Conservation (phyloP, 2,797 vertebrate genomes). For the Oreortyx pictus region DNA sequence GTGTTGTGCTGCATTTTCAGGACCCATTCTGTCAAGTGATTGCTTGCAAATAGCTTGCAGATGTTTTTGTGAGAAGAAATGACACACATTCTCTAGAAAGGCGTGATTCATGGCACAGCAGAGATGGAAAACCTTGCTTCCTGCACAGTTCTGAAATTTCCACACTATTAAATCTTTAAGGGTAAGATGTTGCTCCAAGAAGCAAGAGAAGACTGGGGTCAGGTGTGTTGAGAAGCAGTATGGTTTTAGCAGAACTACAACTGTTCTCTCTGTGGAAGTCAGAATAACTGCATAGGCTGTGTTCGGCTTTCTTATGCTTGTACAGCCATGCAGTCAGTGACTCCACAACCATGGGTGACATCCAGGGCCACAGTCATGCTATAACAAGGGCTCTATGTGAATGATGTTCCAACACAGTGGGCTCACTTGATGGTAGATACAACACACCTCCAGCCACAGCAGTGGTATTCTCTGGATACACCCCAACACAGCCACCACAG, state of each 20-base stretch:
- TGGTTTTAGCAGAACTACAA: not conserved
- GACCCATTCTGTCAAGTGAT: not conserved
- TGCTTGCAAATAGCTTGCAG: constrained; percentile 18
- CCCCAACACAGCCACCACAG: not conserved
- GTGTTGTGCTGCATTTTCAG: not conserved
- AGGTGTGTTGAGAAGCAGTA: not conserved
- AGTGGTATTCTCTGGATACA: not conserved
- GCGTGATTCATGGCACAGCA: not conserved
- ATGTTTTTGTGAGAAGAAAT: not conserved
- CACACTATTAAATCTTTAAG: not conserved
- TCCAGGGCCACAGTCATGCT: not conserved
- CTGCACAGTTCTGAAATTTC: not conserved
- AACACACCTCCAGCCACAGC: not conserved
- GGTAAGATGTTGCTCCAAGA: not conserved
- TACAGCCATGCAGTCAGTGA: not conserved
- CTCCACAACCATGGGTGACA: not conserved
- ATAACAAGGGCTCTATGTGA: not conserved
- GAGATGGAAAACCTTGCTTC: not conserved
- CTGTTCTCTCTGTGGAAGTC: not conserved
- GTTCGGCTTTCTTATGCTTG: not conserved
- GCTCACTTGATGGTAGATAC: not conserved
- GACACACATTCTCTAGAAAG: not conserved
- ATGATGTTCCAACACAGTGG: not conserved
- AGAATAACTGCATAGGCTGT: not conserved
- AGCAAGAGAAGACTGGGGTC: not conserved